A percentile compares a stretch with the other conserved stretches of the same genome.
Evolutionary conservation across 1,140 invertebrate genomes (phyloP).

Genomic region (Calosoma granatense): DNA sequence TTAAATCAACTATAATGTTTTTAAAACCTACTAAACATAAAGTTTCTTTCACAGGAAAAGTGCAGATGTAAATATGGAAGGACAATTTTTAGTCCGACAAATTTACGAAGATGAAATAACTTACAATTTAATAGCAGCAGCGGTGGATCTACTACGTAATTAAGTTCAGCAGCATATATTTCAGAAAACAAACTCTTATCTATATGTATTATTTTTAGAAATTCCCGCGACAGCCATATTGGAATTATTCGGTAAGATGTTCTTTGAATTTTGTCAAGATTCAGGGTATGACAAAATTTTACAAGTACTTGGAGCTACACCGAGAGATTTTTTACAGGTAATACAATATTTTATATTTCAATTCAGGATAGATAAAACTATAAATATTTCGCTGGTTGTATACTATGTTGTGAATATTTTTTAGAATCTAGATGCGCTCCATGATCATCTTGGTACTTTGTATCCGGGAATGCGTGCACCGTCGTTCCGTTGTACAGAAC

Average conservation of each 20-base stretch:
- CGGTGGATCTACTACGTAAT: constrained; percentile 80
- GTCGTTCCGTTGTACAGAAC: constrained; percentile 82
- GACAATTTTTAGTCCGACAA: constrained; percentile 85
- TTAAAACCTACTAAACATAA: too few species aligned
- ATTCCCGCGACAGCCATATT: constrained; percentile 83
- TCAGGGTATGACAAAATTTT: constrained; percentile 90
- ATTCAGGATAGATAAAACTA: background rate
- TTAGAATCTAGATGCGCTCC: constrained; percentile 85
- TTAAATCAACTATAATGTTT: too few species aligned
- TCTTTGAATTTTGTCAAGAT: constrained; percentile 91
- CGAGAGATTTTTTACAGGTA: constrained; percentile 84
- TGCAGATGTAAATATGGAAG: constrained; percentile 87
- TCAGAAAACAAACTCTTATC: background rate
- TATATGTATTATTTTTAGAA: constrained; percentile 46
- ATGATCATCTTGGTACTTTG: constrained; percentile 83
- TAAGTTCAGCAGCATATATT: constrained; percentile 4
- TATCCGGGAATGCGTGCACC: constrained; percentile 90
- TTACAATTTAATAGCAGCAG: constrained; percentile 85
- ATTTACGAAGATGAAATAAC: constrained; percentile 94
- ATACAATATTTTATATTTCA: constrained; percentile 14
- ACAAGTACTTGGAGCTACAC: constrained; percentile 84
- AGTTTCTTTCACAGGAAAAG: constrained; percentile 72
- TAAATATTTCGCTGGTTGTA: background rate
- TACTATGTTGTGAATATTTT: background rate
- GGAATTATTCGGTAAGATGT: constrained; percentile 87